Percentiles rank a stretch among this genome's conserved stretches.
These are phyloP conservation scores for Sakesphorus luctuosus DNA, from an alignment of 2,113 vertebrate species.

Conservation along the genomic window DNA sequence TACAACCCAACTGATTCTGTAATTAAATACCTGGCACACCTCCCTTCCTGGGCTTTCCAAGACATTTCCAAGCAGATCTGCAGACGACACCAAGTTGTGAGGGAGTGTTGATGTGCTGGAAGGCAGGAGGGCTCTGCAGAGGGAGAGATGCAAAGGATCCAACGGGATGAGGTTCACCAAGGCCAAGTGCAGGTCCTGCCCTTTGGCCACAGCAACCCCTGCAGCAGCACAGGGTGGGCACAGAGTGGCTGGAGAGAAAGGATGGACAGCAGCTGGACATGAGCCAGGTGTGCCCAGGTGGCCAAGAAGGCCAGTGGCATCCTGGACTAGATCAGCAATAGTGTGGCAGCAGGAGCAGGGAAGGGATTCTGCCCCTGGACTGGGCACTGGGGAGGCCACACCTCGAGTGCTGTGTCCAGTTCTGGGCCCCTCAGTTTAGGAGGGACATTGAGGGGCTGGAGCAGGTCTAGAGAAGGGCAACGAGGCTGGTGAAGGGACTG, in stretches of 20 bases:
- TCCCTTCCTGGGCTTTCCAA: no score
- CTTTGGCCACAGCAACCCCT: not conserved
- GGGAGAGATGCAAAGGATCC: not conserved
- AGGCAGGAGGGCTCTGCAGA: not conserved
- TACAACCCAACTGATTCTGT: no score
- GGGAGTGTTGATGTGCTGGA: not conserved
- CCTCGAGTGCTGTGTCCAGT: not conserved
- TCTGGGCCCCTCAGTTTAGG: not conserved
- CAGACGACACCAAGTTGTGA: no score
- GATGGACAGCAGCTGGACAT: not conserved
- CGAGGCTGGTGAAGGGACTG: not conserved
- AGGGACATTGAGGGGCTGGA: not conserved
- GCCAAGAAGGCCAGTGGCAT: not conserved
- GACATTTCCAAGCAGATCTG: no score
- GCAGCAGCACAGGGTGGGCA: not conserved
- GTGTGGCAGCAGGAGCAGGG: not conserved
- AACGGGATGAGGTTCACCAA: not conserved
- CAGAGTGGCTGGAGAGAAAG: not conserved
- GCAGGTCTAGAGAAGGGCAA: not conserved
- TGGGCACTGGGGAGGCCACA: not conserved
- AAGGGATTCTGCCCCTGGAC: not conserved
- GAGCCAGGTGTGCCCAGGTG: not conserved
- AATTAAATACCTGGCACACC: no score
- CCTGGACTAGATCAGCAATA: not conserved
- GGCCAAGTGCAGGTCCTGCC: not conserved